Conservation (phyloP, 2,797 vertebrate genomes). For the Podargus strigoides region DNA sequence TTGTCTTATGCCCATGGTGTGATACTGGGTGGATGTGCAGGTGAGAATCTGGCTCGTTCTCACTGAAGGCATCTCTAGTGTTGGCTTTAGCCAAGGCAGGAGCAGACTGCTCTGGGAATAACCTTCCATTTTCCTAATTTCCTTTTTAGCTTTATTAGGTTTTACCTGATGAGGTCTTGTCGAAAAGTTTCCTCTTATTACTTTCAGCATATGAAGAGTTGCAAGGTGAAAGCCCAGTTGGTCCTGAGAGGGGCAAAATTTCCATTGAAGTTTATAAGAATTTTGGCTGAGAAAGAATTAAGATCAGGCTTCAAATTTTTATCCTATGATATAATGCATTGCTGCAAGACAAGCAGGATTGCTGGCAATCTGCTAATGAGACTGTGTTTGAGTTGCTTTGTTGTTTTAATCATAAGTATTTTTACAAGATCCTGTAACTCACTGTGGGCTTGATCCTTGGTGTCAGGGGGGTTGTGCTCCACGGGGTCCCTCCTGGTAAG, state of each 20-base stretch:
- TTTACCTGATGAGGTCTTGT: conserved; percentile 74
- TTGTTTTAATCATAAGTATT: not conserved
- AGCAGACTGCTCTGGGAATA: conserved; percentile 60
- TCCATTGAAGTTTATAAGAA: not conserved
- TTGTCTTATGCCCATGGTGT: rapidly evolving
- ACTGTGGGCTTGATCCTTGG: not conserved
- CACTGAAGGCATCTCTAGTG: not conserved
- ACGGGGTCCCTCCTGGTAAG: rapidly evolving
- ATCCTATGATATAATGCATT: not conserved
- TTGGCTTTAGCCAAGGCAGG: not conserved
- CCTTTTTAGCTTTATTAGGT: conserved; percentile 71
- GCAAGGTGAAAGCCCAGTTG: not conserved
- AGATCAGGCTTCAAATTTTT: not conserved
- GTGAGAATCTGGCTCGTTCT: not conserved
- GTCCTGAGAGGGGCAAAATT: not conserved
- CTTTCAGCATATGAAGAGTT: conserved; percentile 27
- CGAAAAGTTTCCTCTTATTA: conserved; percentile 56
- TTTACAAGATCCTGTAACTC: not conserved
- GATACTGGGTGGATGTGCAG: not conserved
- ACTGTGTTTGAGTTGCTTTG: not conserved
- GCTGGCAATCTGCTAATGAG: not conserved
- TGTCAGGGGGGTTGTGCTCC: not conserved
- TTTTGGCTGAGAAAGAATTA: conserved; percentile 6
- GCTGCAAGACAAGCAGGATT: not conserved
- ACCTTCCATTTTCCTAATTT: conserved; percentile 70